Percentiles rank a stretch among this genome's conserved stretches.
These are phyloP conservation scores for Gallinago paraguaiae DNA, from an alignment of 2,113 vertebrate genomes.

Conservation along the genomic window DNA sequence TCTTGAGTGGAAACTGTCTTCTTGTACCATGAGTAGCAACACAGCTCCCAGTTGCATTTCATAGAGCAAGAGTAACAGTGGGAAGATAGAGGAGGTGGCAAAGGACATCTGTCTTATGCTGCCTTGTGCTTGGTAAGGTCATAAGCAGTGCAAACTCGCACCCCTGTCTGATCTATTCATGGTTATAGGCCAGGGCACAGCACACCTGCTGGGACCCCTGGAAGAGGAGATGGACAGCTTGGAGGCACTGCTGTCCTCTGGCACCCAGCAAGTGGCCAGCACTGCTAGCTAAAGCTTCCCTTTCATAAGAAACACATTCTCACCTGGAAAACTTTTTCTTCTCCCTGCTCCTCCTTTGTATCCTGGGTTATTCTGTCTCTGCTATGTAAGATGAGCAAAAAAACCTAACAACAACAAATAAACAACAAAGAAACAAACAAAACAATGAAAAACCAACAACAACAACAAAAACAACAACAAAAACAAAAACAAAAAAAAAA, in stretches of 20 bases:
- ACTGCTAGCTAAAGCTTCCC: background rate
- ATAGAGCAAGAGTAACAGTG: background rate
- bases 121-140: background rate
- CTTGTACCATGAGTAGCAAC: background rate
- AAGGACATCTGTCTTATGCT: background rate
- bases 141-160: background rate
- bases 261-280: background rate
- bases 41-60: background rate
- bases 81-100: background rate
- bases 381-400: background rate
- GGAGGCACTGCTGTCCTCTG: background rate
- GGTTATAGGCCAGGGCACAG: fast-evolving
- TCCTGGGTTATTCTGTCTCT: background rate
- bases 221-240: background rate
- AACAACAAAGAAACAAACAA: no score
- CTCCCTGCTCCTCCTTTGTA: background rate
- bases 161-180: background rate
- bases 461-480: no score
- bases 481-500: no score
- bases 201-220: background rate
- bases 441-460: background rate
- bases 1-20: background rate
- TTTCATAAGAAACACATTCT: background rate
- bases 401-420: background rate
- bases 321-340: background rate